Conservation (phyloP, 1,140 invertebrate genomes). For the Bombus confusus region DNA sequence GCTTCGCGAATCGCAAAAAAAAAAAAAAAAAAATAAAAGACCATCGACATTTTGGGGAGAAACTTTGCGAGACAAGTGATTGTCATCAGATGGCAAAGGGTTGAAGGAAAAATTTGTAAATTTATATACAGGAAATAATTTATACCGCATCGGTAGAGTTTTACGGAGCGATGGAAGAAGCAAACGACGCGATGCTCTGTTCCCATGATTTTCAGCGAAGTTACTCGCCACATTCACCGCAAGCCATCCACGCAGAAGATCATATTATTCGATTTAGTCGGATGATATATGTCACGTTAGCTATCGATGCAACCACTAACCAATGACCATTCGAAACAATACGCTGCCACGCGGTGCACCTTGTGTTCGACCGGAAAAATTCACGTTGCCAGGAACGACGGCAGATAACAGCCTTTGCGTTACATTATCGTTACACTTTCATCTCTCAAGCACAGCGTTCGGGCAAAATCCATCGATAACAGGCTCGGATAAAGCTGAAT, state of each 20-base stretch:
- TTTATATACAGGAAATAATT: not conserved
- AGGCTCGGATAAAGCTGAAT: not conserved
- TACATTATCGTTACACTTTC: slow-evolving; percentile 11
- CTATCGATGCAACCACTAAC: slow-evolving; percentile 17
- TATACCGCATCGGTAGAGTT: not conserved
- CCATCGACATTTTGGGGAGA: no score
- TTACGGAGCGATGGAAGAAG: not conserved
- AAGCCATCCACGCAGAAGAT: not conserved
- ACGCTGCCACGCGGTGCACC: not conserved
- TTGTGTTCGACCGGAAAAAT: not conserved
- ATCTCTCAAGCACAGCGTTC: not conserved
- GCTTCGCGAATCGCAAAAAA: no score
- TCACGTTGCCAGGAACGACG: not conserved
- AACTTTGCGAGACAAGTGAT: no score
- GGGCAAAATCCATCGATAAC: slow-evolving; percentile 15
- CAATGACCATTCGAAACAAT: slow-evolving; percentile 18
- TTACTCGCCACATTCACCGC: not conserved
- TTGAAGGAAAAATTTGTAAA: not conserved
- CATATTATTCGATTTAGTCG: slow-evolving; percentile 20
- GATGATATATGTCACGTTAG: slow-evolving; percentile 3
- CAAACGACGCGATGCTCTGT: not conserved
- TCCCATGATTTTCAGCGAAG: slow-evolving; percentile 6
- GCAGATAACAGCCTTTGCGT: not conserved
- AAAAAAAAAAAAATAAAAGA: no score
- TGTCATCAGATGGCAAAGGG: not conserved